These are phyloP conservation scores for Falco concolor DNA, from an alignment of 2,797 vertebrate species.

Conservation along the genomic window DNA sequence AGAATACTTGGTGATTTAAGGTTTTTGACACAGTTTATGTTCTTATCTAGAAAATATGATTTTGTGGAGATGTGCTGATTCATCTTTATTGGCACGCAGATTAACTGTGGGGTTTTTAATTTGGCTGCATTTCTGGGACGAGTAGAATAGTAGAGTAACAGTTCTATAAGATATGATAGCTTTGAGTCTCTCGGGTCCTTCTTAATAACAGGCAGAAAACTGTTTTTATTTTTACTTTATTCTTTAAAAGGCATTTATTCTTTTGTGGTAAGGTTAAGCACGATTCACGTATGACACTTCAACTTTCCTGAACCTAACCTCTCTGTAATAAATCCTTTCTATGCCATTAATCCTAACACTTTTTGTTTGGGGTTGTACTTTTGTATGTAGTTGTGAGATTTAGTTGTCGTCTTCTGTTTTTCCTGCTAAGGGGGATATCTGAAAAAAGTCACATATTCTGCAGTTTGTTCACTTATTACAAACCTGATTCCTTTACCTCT, in stretches of 20 bases:
- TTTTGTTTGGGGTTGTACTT: background rate
- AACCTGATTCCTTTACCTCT: background rate
- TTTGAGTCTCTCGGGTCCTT: background rate
- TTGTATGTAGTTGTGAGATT: background rate
- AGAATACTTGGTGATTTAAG: background rate
- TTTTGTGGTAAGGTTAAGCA: background rate
- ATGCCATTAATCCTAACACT: background rate
- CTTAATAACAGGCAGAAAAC: background rate
- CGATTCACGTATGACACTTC: background rate
- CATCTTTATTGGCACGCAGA: background rate
- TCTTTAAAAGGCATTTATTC: background rate
- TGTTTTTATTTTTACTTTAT: background rate
- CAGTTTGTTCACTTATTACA: background rate
- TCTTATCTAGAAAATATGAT: background rate
- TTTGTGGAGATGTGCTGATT: background rate
- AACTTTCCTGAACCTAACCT: background rate
- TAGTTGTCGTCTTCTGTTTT: background rate
- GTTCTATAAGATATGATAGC: background rate
- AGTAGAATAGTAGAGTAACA: background rate
- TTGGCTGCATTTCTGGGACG: background rate
- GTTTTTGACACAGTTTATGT: background rate
- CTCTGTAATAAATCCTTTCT: background rate
- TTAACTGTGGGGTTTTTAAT: background rate
- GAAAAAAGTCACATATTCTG: background rate
- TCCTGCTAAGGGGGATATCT: background rate